Percentiles rank a stretch among this genome's conserved stretches.
phyloP scores from a whole-genome alignment of 2,888 invertebrate species.

The Prosapia bicincta region DNA sequence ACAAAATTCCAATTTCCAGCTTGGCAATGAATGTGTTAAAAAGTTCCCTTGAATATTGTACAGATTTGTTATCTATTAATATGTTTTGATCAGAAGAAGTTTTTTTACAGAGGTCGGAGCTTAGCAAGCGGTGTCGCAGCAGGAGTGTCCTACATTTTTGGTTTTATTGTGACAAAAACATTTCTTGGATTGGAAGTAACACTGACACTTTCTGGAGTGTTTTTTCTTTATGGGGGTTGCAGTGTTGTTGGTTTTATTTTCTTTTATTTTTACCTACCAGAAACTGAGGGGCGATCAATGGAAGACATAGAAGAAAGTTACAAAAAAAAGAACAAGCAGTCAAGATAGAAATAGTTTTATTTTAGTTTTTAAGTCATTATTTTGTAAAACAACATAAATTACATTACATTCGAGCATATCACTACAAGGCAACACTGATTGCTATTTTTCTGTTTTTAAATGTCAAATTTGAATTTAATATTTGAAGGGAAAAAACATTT shows the following conservation, averaged over 20 bases:
- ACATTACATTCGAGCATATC: background rate
- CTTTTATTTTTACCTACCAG: conserved; percentile 54
- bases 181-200: conserved; percentile 50
- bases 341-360: background rate
- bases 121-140: conserved; percentile 54
- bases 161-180: conserved; percentile 54
- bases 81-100: background rate
- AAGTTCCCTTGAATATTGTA: no score
- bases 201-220: conserved; percentile 51
- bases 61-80: background rate
- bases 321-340: conserved; percentile 28
- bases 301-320: conserved; percentile 54
- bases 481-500: no score
- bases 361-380: no score
- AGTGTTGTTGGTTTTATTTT: conserved; percentile 51
- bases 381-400: background rate
- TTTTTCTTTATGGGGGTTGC: conserved; percentile 51
- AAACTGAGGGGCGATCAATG: conserved; percentile 54
- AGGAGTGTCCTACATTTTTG: conserved; percentile 52
- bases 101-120: conserved; percentile 51
- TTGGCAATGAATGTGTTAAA: no score
- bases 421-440: no score
- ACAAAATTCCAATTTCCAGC: no score
- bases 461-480: no score
- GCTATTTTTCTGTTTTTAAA: no score